Conservation (phyloP, 2,888 invertebrate species). For the Ectemnius continuus region DNA sequence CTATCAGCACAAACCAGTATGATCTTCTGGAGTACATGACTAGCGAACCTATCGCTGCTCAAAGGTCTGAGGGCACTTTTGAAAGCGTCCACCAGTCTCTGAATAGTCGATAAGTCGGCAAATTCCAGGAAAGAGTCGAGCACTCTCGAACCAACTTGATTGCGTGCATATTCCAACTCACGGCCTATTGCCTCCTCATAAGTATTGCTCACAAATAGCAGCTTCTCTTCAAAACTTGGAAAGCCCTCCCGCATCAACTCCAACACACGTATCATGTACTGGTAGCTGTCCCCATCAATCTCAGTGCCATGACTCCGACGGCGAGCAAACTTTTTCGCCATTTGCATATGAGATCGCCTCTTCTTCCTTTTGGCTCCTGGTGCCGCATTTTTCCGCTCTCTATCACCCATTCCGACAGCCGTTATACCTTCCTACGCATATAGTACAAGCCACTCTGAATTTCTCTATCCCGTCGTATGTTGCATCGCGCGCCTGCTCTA, state of each 20-base stretch:
- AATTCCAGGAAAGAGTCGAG: conserved; percentile 87
- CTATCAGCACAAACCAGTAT: conserved; percentile 80
- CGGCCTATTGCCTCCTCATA: conserved; percentile 85
- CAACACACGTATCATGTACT: conserved; percentile 87
- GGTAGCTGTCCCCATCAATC: conserved; percentile 86
- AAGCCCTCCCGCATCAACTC: conserved; percentile 85
- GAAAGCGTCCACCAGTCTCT: conserved; percentile 83
- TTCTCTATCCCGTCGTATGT: too few relatives aligned
- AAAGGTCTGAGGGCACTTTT: conserved; percentile 84
- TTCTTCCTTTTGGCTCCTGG: conserved; percentile 80
- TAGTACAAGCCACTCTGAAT: too few relatives aligned
- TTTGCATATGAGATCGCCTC: conserved; percentile 84
- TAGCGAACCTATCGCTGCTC: conserved; percentile 87
- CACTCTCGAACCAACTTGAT: conserved; percentile 89
- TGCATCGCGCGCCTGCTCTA: too few relatives aligned
- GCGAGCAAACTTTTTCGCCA: conserved; percentile 88
- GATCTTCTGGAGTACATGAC: conserved; percentile 88
- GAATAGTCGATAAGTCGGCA: conserved; percentile 82
- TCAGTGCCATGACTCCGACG: conserved; percentile 85
- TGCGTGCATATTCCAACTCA: conserved; percentile 86
- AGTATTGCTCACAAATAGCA: conserved; percentile 87
- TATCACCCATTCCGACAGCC: conserved; percentile 14
- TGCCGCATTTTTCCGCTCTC: conserved; percentile 3
- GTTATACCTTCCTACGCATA: too few relatives aligned
- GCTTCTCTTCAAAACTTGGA: conserved; percentile 85